Conservation (phyloP, 2,113 vertebrate genomes). For the Pelodiscus sinensis region DNA sequence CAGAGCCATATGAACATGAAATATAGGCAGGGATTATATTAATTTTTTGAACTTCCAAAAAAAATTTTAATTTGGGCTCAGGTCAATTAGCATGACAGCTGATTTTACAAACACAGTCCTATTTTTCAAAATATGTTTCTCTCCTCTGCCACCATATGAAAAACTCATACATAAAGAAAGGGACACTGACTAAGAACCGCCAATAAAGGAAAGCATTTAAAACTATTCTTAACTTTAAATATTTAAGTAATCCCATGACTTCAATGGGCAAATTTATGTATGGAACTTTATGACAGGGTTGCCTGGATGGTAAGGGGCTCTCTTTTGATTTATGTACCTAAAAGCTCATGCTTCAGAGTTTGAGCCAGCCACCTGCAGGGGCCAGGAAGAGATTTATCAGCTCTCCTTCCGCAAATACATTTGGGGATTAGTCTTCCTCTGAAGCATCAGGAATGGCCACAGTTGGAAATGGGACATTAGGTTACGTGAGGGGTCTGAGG, state of each 20-base stretch:
- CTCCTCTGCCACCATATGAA: neutral
- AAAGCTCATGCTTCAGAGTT: no score
- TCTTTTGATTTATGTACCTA: no score
- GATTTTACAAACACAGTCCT: neutral
- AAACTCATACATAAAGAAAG: neutral
- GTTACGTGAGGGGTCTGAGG: no score
- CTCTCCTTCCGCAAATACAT: no score
- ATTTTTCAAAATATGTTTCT: neutral
- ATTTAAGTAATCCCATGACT: neutral
- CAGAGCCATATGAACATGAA: neutral
- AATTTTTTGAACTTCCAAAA: neutral
- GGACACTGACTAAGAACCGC: neutral
- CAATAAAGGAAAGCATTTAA: neutral
- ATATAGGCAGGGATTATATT: neutral
- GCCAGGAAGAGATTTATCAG: no score
- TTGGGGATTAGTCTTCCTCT: no score
- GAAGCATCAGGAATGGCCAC: no score
- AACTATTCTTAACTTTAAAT: neutral
- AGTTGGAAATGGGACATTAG: no score
- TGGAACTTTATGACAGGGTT: no score
- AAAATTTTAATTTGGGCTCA: neutral
- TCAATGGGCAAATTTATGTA: neutral
- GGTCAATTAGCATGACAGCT: neutral
- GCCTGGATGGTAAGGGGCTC: no score
- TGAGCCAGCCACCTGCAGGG: no score